Conservation (phyloP, 2,797 vertebrate genomes). For the Scolopax rusticola region DNA sequence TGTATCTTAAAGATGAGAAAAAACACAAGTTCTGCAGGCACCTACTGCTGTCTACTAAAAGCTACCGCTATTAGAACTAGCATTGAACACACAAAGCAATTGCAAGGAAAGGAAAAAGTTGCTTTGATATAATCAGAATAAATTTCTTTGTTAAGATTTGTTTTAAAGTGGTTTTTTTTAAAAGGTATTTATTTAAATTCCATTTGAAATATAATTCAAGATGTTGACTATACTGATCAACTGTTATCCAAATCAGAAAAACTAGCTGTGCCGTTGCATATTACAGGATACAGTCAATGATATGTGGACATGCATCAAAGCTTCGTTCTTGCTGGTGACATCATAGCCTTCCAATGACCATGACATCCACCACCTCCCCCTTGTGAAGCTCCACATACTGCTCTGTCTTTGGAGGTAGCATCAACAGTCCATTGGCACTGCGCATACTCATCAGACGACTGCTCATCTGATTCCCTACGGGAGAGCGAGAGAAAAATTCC, state of each 20-base stretch:
- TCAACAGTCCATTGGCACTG: conserved; percentile 97
- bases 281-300: conserved; percentile 99
- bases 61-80: conserved; percentile 99
- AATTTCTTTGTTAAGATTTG: conserved; percentile 91
- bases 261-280: conserved; percentile 99
- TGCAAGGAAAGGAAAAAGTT: conserved; percentile 98
- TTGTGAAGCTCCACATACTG: conserved; percentile 99
- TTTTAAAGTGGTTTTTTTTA: conserved; percentile 91
- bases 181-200: conserved; percentile 94
- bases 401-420: conserved; percentile 99
- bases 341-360: conserved; percentile 99
- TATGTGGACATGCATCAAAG: conserved; percentile 99
- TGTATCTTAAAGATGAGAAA: conserved; percentile 94
- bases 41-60: conserved; percentile 99
- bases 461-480: conserved; percentile 96
- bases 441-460: conserved; percentile 99
- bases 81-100: conserved; percentile 99
- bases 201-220: conserved; percentile 97
- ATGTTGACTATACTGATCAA: conserved; percentile 98
- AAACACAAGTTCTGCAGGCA: conserved; percentile 98
- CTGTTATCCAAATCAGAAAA: conserved; percentile 98
- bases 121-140: conserved; percentile 99
- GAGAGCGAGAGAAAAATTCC: conserved; percentile 34
- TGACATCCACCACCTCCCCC: conserved; percentile 98
- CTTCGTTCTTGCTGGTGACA: conserved; percentile 85